Base-by-base conservation (phyloP, 2,113 vertebrate genomes). In the Nothoprocta pentlandii region DNA sequence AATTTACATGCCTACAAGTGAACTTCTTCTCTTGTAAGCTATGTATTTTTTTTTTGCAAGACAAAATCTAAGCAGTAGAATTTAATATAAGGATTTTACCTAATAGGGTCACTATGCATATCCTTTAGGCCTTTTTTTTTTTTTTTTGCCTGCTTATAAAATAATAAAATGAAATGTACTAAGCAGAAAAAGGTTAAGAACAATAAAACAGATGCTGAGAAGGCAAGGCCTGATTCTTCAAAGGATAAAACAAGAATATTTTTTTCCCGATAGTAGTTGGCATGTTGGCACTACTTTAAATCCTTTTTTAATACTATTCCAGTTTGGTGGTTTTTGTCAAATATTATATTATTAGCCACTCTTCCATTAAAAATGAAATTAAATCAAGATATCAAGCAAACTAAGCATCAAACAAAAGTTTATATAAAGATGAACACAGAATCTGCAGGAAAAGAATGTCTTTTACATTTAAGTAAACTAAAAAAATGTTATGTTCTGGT, bases 1-100 rank as follows among this genome's bases (percentile, higher is more conserved):
- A 95, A 95, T 95, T 89, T 91, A 67, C 86, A 89, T 87, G 79
- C 71, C 93, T 93, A 91, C 34, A 87, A 94, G 68, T 90, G 84
- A 96, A 92, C 64, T 89, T 86, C 51, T 69, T 83, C 77, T 39
- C 58, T 81, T 90, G 73, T 87, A 93, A 89, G 47, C 47, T 85
- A 53, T 47, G 77, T 80, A 91, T 39, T 39, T 89, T 6, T 19
- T 83, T 78, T 94, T 89, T 79, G 23, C 10, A 76, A 59, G 77
- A 67, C 47, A 89, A 95, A 91, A 81, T 32, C 34, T 81, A 69
- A 86, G 47, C n/a, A 85, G 64, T 51, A 89, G 68, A 94, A 93
- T 83, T 25, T 68, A 90, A 83, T 73, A 67, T 41, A 82, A 91
- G 23, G 54, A 71, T 91, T 82, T 91, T 51, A 87, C 84, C 95